Evolutionary conservation across 2,797 vertebrate species (phyloP), one percentile per base, ranked within the genome.

Genomic region (Malacoraja senta): DNA sequence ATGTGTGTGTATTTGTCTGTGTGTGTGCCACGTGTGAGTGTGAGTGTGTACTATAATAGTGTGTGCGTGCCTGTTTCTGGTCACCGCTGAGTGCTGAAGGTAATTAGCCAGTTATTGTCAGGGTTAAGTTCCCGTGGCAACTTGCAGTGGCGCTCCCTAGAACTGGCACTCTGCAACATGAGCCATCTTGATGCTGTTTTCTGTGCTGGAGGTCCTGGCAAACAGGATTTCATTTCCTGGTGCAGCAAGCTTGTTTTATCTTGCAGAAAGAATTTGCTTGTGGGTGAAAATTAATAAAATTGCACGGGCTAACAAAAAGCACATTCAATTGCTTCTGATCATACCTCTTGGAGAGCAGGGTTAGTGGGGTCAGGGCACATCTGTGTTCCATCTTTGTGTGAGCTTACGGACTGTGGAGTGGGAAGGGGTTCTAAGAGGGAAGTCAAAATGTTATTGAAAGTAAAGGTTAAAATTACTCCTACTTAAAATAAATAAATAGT

Each of bases 201-300:
- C 94, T 94, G 91, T 26, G 94, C 94, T 94, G 95, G 95, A 94
- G 94, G 95, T 95, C 95, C 95, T 95, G 95, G 95, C 95, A 95
- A 53, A 91, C 35, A 74, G 93, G 53, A 44, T 94, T 95, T 94
- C 94, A 93, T 95, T 96, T 96, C 95, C 95, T 94, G 94, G 80
- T 58, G 93, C 80, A 93, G 94, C 95, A 95, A 93, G 94, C 84
- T 88, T 68, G 84, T 88, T 88, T 88, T 91, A 91, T 91, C 90
- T 91, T 91, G 90, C 65, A 91, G 90, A 74, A 91, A 38, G 90
- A 91, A 91, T 91, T 91, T 91, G 90, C 71, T 91, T 21, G 68
- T 91, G 90, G 90, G 90, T 91, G 90, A 91, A 91, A 91, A 91
- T 72, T 91, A 91, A 91, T 91, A 68, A 91, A 91, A 91, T 74